Evolutionary conservation across 2,888 invertebrate genomes (phyloP), one percentile per base, ranked within the genome.

Genomic region (Seira ritae): DNA sequence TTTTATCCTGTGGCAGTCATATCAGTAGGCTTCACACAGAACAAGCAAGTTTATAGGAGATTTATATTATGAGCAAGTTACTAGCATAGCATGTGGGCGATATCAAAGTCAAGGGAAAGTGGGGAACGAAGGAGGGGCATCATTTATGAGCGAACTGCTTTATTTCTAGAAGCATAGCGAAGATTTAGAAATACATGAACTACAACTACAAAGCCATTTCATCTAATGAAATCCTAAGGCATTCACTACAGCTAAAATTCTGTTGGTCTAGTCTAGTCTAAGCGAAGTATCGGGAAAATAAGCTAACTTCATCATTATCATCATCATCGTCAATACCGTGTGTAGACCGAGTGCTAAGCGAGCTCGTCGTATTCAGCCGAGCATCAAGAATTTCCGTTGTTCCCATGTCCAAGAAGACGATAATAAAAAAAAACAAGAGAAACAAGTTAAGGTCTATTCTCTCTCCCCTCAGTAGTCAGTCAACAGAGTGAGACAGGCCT

Each of bases 401-500:
- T 74, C 73, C 69, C 69, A 73, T 79, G 72, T 79, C 79, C 72
- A 71, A 67, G 69, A 66, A 66, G 37, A 24, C 42, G 19, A 19
- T 71, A 70, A 31, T 42, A 31, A 67, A 75, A 67, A 75, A 46
- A 20, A 50, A 42, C 46, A 17, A 71, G 71, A 46, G 19, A 50
- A 50, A 55, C 55, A 17, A 55, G 55, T 55, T 55, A 55, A 71
- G 70, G 65, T 22, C 31, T 66, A 17, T 23, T 67, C 67, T 73
- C 67, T 72, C 80, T 80, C 23, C 68, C 46, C 80, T 73, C 67
- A 68, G 80, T 80, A 80, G 80, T 80, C 80, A 80, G 80, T 80
- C 80, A 80, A 80, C 80, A 80, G 73, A 80, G 80, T 80, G 80
- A 73, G 80, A 74, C 80, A 80, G 80, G 66, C 80, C 80, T 73